Evolutionary conservation across 1,140 invertebrate genomes (phyloP).

Genomic region (Neomicropteryx cornuta): DNA sequence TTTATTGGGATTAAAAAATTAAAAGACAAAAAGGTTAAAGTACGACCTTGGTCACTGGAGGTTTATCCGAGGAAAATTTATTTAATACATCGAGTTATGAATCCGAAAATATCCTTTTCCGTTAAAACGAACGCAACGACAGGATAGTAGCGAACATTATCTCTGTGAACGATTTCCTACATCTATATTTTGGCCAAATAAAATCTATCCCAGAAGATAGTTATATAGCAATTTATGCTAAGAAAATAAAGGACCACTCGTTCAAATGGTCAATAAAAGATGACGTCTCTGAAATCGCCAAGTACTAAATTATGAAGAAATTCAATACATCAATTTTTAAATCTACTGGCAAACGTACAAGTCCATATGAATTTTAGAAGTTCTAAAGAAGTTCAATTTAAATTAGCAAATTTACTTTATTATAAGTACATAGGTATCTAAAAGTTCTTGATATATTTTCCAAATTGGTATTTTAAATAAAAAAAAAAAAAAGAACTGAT

Average conservation of each 20-base stretch:
- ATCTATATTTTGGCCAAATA: background rate
- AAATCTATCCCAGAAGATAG: background rate
- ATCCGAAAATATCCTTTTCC: background rate
- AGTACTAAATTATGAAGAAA: background rate
- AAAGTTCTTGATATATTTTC: too few species aligned
- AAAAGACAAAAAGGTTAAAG: too few species aligned
- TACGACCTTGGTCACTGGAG: too few species aligned
- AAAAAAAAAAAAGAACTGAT: too few species aligned
- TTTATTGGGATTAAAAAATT: too few species aligned
- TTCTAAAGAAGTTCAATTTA: slow-evolving; percentile 17
- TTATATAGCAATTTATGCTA: slow-evolving; percentile 20
- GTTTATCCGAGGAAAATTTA: too few species aligned
- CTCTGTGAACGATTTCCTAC: background rate
- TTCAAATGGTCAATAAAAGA: background rate
- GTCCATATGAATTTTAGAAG: background rate
- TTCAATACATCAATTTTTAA: background rate
- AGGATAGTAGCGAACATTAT: background rate
- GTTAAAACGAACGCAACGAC: background rate
- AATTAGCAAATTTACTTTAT: too few species aligned
- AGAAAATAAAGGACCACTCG: background rate
- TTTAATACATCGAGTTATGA: background rate
- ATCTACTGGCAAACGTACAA: background rate
- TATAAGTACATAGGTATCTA: too few species aligned
- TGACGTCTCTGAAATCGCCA: background rate
- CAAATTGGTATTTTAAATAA: too few species aligned